Evolutionary conservation across 64 coral and sea anemone species (phyloP).

Genomic region (Catalaphyllia jardinei): DNA sequence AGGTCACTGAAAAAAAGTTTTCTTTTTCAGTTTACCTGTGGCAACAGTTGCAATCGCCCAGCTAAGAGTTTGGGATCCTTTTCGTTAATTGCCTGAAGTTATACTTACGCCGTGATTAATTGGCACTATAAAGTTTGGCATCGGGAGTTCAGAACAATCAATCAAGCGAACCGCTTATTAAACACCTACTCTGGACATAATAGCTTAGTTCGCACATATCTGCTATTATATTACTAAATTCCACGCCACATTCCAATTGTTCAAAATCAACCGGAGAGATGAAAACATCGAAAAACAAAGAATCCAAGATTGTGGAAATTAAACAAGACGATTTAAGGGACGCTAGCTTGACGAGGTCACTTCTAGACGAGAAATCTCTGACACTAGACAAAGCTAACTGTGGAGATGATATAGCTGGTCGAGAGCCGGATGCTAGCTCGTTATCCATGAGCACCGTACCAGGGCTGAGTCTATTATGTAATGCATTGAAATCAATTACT

Average conservation of each 20-base stretch:
- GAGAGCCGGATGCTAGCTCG: no score
- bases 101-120: constrained; percentile 14
- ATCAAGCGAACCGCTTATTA: not conserved
- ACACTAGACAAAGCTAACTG: not conserved
- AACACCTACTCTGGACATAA: not conserved
- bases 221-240: not conserved
- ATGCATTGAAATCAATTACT: constrained; percentile 31
- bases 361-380: not conserved
- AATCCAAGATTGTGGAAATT: not conserved
- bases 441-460: no score
- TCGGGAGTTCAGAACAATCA: not conserved
- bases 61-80: not conserved
- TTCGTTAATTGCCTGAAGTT: not conserved
- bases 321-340: not conserved
- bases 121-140: not conserved
- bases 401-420: not conserved
- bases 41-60: not conserved
- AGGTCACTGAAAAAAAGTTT: no score
- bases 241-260: not conserved
- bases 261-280: not conserved
- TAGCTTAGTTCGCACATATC: not conserved
- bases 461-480: not conserved
- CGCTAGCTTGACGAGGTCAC: not conserved
- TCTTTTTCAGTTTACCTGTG: not conserved
- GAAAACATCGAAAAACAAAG: not conserved